Evolutionary conservation across 2,888 invertebrate species (phyloP), one percentile per base, ranked within the genome.

Genomic region (Papilio gigon): DNA sequence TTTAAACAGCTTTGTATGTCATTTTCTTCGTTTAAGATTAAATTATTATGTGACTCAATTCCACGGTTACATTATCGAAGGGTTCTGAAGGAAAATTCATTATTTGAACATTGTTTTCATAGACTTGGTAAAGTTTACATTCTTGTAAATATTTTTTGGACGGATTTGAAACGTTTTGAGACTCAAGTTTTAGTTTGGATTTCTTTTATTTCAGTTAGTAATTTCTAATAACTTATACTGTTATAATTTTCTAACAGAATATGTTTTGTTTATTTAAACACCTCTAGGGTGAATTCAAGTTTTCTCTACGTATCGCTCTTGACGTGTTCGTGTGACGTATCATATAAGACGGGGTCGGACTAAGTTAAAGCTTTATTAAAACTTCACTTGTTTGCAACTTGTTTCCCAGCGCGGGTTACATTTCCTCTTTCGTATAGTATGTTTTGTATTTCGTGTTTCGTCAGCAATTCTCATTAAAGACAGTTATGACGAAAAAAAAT

Each of bases 341-440:
- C 20, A 33, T 35, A 33, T 22, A 33, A 47, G 33, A 22, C 47
- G 14, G 8, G 50, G 63, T 62, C 47, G 14, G 4, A 14, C 27
- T 33, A 44, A 47, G n/a, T 63, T 63, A 65, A 65, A 40, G 30
- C 37, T 42, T 65, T 65, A 50, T 65, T 65, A 44, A 44, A 58
- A 65, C 42, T 58, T 65, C 30, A 22, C 64, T 53, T 53, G 40
- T 64, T 64, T 64, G 37, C 9, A 64, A 64, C 53, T 64, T 53
- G 35, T 50, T 37, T n/a, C 17, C 12, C 25, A 4, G 9, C 14
- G 47, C 47, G 5, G 25, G 47, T 25, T 50, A 22, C 22, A 63
- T 17, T 12, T 22, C 11, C 2, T 63, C 50, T 5, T 59, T 22
- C 64, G 5, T 53, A 4, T 53, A 25, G n/a, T n/a, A n/a, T n/a